phyloP scores from a whole-genome alignment of 64 coral and sea anemone species.

The Montipora sp. region DNA sequence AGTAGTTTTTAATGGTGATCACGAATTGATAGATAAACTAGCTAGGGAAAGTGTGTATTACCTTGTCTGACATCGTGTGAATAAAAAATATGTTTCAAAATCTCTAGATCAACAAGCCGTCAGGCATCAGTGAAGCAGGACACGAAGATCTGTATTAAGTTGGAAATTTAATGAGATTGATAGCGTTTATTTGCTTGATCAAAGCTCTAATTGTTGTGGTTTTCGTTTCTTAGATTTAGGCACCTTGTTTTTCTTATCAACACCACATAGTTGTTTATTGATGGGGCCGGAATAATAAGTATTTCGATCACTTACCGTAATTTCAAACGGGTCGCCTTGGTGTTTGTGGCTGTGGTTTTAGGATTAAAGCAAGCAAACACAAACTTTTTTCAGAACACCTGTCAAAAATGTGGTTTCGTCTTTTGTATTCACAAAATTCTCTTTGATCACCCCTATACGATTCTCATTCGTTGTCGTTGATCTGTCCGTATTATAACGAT shows the following conservation, averaged over 20 bases:
- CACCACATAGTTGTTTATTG: background rate
- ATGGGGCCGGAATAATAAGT: background rate
- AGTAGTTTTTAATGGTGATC: background rate
- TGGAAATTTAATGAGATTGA: too few species aligned
- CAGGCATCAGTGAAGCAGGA: background rate
- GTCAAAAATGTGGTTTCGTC: background rate
- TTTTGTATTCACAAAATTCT: background rate
- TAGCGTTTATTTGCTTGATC: too few species aligned
- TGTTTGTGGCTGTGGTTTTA: background rate
- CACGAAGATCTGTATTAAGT: too few species aligned
- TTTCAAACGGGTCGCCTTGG: background rate
- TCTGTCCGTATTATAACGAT: too few species aligned
- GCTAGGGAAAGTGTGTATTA: background rate
- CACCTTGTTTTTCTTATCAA: conserved; percentile 1
- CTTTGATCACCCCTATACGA: background rate
- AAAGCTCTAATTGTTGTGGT: background rate
- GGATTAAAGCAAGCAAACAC: background rate
- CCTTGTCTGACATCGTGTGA: background rate
- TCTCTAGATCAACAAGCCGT: background rate
- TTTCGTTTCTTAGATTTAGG: background rate
- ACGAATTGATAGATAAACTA: background rate
- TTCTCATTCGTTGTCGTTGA: background rate
- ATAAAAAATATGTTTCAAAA: background rate
- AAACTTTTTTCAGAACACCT: background rate
- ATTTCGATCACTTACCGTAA: background rate